Evolutionary conservation across 1,140 invertebrate species (phyloP), one percentile per base, ranked within the genome.

Genomic region (Yoshiicerus persimilis): DNA sequence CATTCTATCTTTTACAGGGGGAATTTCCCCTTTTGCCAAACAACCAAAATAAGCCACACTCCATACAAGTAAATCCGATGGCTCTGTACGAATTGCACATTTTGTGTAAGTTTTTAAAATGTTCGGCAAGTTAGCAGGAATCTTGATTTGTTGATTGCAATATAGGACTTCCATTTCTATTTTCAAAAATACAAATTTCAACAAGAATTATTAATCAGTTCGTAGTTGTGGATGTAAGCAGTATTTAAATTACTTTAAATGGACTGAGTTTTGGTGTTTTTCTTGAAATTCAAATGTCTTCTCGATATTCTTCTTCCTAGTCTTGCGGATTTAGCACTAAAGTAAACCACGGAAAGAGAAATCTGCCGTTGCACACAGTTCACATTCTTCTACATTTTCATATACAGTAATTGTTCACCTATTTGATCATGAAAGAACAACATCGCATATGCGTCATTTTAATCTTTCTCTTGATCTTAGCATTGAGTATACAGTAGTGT

Each of bases 21-120:
- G 95, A 3, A 93, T 92, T 1, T 94, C 92, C 23, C 93, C 94
- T 39, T 95, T 92, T 0, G 94, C 94, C 47, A 96, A 89, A 4
- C 95, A 95, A 39, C 94, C 94, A 91, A 96, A 96, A 92, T 96
- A 97, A 23, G 95, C 94, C 62, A 94, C 95, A 0, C 96, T 96
- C 97, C 97, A 98, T 89, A 94, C 94, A 6, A 98, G 92, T 1
- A 98, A 94, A 93, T 98, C 97, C 90, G 94, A 94, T 0, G 97
- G 97, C 92, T 98, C 97, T 30, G 96, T 97, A 90, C 96, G 94
- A 88, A 98, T 97, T 0, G 96, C 97, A 27, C 96, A 96, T 94
- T 98, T 98, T 20, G 96, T 96, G 92, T 96, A 98, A 90, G 95
- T 94, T 92, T 97, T 97, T 36, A 98, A 92, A 89, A 98, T 95